These are phyloP conservation scores for Brenthis ino DNA, from an alignment of 2,888 invertebrate species.

Conservation along the genomic window DNA sequence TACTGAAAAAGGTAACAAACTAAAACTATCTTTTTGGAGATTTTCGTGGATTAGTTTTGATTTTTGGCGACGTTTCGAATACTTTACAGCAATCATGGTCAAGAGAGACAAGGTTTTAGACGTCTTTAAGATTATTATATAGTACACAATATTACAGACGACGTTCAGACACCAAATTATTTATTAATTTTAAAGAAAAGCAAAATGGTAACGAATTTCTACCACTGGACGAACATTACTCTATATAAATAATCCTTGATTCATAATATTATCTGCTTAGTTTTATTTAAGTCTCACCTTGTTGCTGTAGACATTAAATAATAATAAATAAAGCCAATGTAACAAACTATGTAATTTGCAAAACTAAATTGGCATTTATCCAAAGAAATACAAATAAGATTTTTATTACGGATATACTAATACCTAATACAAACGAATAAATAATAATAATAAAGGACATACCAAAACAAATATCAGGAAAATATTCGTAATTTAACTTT, in stretches of 20 bases:
- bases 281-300: neutral
- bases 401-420: neutral
- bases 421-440: neutral
- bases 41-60: too few species aligned
- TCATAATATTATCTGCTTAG: neutral
- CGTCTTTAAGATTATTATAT: too few species aligned
- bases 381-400: neutral
- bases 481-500: neutral
- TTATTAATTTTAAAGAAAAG: too few species aligned
- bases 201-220: too few species aligned
- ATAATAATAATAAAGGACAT: neutral
- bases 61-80: too few species aligned
- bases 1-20: too few species aligned
- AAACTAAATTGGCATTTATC: neutral
- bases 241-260: conserved; percentile 3
- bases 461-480: conserved; percentile 2
- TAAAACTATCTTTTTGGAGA: too few species aligned
- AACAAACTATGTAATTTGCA: neutral
- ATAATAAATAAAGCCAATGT: conserved; percentile 9
- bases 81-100: too few species aligned
- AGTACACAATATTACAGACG: too few species aligned
- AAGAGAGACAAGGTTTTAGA: too few species aligned
- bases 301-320: conserved; percentile 9
- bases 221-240: too few species aligned
- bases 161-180: too few species aligned